Evolutionary conservation across 1,140 invertebrate species (phyloP).

Genomic region (Centruroides sculpturatus): DNA sequence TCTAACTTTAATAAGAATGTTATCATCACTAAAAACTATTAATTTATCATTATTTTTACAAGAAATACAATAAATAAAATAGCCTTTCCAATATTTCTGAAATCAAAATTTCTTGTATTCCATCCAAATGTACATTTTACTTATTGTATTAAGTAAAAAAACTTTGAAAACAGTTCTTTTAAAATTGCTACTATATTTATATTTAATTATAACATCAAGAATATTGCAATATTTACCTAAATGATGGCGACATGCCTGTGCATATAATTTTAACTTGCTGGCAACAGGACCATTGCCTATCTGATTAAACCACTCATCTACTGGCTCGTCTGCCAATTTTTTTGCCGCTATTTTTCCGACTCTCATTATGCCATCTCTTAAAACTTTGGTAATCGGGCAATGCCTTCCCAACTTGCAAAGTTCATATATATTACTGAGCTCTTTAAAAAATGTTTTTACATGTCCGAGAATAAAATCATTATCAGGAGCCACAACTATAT

Average conservation of each 20-base stretch:
- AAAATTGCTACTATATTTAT: too few relatives aligned
- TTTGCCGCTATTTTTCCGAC: constrained; percentile 52
- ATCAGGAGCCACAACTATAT: constrained; percentile 86
- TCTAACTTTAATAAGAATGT: too few relatives aligned
- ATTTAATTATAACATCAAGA: too few relatives aligned
- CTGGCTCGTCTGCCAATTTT: constrained; percentile 47
- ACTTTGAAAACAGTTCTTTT: too few relatives aligned
- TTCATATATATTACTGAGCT: constrained; percentile 83
- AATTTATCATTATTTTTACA: too few relatives aligned
- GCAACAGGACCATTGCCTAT: constrained; percentile 54
- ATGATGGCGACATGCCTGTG: constrained; percentile 44
- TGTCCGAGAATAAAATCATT: constrained; percentile 63
- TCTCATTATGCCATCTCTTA: constrained; percentile 54
- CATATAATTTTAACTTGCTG: constrained; percentile 68
- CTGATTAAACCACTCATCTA: constrained; percentile 83
- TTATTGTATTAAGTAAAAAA: too few relatives aligned
- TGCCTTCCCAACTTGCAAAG: constrained; percentile 30
- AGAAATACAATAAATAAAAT: too few relatives aligned
- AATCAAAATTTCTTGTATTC: too few relatives aligned
- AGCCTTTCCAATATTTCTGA: too few relatives aligned
- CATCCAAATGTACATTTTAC: too few relatives aligned
- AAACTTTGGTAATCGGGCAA: constrained; percentile 19
- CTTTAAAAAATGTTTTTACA: constrained; percentile 76
- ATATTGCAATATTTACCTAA: constrained; percentile 4
- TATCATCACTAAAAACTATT: too few relatives aligned